Percentiles rank a stretch among this genome's conserved stretches.
These are phyloP conservation scores for Ciconia boyciana DNA, from an alignment of 2,113 vertebrate genomes.

Conservation along the genomic window DNA sequence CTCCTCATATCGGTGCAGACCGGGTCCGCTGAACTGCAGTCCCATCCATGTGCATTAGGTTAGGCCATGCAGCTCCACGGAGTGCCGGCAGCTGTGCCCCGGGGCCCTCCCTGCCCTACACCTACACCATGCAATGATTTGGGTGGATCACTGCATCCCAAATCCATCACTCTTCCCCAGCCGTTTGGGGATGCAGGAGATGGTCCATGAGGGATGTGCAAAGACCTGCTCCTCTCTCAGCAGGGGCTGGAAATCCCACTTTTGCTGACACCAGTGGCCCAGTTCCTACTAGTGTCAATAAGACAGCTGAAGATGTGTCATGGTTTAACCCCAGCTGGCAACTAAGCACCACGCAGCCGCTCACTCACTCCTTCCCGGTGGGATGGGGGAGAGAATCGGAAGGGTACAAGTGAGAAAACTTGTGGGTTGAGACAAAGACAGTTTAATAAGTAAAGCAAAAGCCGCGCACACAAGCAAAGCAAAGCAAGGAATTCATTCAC, in stretches of 20 bases:
- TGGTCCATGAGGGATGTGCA: accelerated
- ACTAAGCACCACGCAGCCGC: too few relatives aligned
- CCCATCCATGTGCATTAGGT: not conserved
- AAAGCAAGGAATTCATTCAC: too few relatives aligned
- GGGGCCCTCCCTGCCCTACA: not conserved
- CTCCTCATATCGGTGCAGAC: not conserved
- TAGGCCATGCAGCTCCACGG: not conserved
- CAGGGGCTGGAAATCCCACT: not conserved
- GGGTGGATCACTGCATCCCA: not conserved
- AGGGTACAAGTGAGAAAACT: too few relatives aligned
- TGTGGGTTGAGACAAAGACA: too few relatives aligned
- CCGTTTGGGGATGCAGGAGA: not conserved
- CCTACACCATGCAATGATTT: too few relatives aligned
- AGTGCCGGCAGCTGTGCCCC: not conserved
- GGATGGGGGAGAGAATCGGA: too few relatives aligned
- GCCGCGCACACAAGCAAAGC: too few relatives aligned
- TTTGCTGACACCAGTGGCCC: not conserved
- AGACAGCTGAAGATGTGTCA: not conserved
- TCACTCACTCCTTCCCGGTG: too few relatives aligned
- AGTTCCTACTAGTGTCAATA: not conserved
- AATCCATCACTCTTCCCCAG: not conserved
- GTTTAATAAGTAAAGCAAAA: too few relatives aligned
- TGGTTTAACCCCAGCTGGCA: too few relatives aligned
- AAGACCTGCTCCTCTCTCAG: not conserved
- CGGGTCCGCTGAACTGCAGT: not conserved